A percentile compares a stretch with the other conserved stretches of the same genome.
Conservation (phyloP, 2,113 vertebrate species). For the Rhea americana region DNA sequence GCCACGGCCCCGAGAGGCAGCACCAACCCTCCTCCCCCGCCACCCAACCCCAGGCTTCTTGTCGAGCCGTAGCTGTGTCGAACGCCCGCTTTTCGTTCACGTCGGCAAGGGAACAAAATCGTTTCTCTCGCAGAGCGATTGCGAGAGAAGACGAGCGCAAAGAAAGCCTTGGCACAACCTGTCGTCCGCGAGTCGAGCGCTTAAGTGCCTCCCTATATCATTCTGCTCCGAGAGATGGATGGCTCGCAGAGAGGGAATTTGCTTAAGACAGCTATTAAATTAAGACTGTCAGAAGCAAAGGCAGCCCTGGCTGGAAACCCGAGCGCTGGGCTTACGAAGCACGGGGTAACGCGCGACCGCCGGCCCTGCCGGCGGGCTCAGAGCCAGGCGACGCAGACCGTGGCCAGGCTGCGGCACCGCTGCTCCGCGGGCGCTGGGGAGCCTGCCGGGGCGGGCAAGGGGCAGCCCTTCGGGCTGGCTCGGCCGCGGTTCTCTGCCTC, state of each 20-base stretch:
- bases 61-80: too few species aligned
- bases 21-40: too few species aligned
- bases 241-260: background rate
- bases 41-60: too few species aligned
- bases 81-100: background rate
- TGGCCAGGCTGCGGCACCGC: too few species aligned
- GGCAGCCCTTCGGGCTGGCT: background rate
- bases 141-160: background rate
- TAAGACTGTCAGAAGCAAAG: background rate
- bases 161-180: background rate
- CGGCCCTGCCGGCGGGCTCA: too few species aligned
- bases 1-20: too few species aligned
- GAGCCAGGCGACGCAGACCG: too few species aligned
- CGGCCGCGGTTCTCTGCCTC: too few species aligned
- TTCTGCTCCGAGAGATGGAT: background rate
- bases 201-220: background rate
- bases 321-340: background rate
- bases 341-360: too few species aligned
- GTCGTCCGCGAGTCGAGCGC: background rate
- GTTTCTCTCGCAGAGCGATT: background rate
- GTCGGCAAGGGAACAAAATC: background rate
- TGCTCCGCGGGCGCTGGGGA: too few species aligned
- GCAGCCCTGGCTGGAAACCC: background rate
- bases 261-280: background rate
- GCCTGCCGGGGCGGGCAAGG: accelerated